Conservation (phyloP, 2,113 vertebrate species). For the Polypterus bichir region DNA sequence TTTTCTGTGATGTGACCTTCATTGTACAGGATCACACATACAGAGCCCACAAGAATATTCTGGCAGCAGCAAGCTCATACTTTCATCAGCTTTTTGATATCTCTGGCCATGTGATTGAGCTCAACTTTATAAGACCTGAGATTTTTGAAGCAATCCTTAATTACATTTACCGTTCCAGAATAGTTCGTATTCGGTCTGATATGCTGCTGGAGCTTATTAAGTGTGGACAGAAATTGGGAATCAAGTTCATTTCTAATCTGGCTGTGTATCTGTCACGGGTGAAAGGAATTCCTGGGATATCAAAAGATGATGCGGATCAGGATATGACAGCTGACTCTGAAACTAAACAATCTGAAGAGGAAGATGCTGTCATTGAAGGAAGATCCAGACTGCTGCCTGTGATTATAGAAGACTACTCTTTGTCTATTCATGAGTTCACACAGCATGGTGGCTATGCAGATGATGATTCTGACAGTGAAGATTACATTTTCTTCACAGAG, state of each 20-base stretch:
- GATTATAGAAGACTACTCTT: conserved; percentile 78
- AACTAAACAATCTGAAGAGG: conserved; percentile 41
- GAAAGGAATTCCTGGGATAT: conserved; percentile 54
- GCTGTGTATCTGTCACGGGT: conserved; percentile 58
- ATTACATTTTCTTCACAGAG: conserved; percentile 83
- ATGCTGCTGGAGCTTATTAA: conserved; percentile 84
- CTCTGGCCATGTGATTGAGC: conserved; percentile 82
- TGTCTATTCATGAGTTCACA: conserved; percentile 72
- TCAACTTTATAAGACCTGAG: conserved; percentile 86
- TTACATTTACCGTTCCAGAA: conserved; percentile 90
- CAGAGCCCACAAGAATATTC: conserved; percentile 83
- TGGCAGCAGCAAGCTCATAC: conserved; percentile 85
- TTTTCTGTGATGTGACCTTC: conserved; percentile 93
- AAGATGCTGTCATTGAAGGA: conserved; percentile 31
- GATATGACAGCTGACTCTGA: conserved; percentile 24
- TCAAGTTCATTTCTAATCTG: conserved; percentile 88
- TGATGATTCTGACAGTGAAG: conserved; percentile 57
- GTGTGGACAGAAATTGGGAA: conserved; percentile 77
- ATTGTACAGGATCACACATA: conserved; percentile 93
- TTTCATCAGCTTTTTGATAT: conserved; percentile 87
- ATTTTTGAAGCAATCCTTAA: conserved; percentile 92
- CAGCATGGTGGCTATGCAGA: conserved; percentile 25
- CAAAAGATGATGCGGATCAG: conserved; percentile 41
- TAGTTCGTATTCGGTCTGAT: conserved; percentile 71
- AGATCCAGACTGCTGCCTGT: conserved; percentile 58